Evolutionary conservation across 1,140 invertebrate genomes (phyloP).

Genomic region (Periplaneta americana): DNA sequence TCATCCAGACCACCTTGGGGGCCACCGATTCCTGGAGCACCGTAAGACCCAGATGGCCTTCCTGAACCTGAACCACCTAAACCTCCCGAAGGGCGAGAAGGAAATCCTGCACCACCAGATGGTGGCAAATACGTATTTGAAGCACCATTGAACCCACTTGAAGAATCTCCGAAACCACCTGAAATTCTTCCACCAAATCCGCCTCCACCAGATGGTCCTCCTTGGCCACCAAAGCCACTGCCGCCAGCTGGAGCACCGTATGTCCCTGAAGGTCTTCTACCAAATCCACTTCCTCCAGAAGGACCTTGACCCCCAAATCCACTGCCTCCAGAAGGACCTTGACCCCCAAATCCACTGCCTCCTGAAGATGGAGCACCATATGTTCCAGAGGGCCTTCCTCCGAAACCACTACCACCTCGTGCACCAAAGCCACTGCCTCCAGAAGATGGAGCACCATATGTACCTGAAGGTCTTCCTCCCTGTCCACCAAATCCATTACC

Average conservation of each 20-base stretch:
- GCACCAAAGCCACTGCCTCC: constrained; percentile 19
- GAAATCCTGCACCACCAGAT: not conserved
- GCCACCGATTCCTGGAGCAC: not conserved
- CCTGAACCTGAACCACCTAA: not conserved
- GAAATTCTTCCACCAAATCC: not conserved
- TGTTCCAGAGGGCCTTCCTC: constrained; percentile 6
- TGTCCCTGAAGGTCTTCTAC: too few relatives aligned
- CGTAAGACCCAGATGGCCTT: not conserved
- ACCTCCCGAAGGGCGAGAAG: not conserved
- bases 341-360: not conserved
- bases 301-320: too few relatives aligned
- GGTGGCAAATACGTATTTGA: not conserved
- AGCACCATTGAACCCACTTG: not conserved
- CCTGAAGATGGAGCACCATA: not conserved
- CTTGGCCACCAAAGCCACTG: too few relatives aligned
- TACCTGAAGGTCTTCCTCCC: not conserved
- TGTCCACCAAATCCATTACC: too few relatives aligned
- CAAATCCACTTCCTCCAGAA: too few relatives aligned
- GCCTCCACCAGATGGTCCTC: too few relatives aligned
- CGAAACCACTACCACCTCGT: too few relatives aligned
- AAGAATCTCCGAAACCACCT: not conserved
- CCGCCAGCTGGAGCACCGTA: too few relatives aligned
- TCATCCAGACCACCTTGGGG: too few relatives aligned
- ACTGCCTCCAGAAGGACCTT: not conserved
- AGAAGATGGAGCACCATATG: not conserved